A percentile compares a stretch with the other conserved stretches of the same genome.
Conservation (phyloP, 1,140 invertebrate species). For the Pristionchus pacificus region DNA sequence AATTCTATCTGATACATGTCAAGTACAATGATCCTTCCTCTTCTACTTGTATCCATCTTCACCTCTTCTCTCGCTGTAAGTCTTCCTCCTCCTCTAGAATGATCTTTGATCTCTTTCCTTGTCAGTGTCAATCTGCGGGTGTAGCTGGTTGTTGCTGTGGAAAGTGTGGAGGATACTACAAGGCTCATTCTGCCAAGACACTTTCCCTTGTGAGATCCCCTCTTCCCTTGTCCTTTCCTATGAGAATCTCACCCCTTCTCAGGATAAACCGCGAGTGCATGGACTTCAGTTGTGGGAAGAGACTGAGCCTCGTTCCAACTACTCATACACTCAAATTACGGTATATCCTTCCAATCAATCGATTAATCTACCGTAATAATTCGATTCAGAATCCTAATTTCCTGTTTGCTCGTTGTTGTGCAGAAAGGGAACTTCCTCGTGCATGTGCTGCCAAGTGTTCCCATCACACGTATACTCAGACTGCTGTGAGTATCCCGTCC, state of each 20-base stretch:
- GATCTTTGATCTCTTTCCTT: not conserved
- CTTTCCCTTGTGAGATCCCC: slow-evolving; percentile 5
- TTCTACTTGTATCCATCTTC: not conserved
- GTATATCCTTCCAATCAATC: not conserved
- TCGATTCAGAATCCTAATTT: slow-evolving; percentile 27
- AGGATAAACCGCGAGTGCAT: slow-evolving; percentile 25
- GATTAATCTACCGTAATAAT: not conserved
- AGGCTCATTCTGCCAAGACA: slow-evolving; percentile 17
- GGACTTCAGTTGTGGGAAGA: slow-evolving; percentile 28
- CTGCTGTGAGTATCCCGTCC: slow-evolving; percentile 10
- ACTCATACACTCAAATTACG: slow-evolving; percentile 5
- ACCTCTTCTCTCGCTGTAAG: not conserved
- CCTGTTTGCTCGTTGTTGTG: slow-evolving; percentile 29
- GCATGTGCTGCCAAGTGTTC: slow-evolving; percentile 27
- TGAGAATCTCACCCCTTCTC: not conserved
- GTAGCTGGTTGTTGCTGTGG: slow-evolving; percentile 26
- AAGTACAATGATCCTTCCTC: not conserved
- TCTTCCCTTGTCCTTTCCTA: not conserved
- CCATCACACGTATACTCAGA: slow-evolving; percentile 19
- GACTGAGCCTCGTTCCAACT: slow-evolving; percentile 10
- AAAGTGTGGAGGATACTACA: slow-evolving; percentile 21
- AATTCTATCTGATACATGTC: not conserved
- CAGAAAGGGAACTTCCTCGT: slow-evolving; percentile 22
- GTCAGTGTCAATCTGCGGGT: slow-evolving; percentile 27
- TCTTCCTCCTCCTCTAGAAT: not conserved